Conservation (phyloP, 2,113 vertebrate genomes). For the Raja brachyura region DNA sequence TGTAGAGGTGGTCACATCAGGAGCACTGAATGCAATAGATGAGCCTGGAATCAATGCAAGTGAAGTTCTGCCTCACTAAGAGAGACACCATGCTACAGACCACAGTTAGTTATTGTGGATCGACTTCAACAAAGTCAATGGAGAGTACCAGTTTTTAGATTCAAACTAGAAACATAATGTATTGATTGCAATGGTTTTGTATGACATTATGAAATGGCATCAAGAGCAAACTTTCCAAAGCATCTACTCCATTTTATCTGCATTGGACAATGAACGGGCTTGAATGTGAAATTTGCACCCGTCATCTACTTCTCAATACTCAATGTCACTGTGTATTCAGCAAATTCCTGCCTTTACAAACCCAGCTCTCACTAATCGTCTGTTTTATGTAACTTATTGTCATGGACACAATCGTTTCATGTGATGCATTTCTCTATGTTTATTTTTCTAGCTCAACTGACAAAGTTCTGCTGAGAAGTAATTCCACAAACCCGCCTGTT, state of each 20-base stretch:
- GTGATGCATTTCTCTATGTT: neutral
- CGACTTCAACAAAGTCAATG: too few relatives aligned
- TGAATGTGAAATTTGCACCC: slow-evolving; percentile 56
- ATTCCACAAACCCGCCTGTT: slow-evolving; percentile 50
- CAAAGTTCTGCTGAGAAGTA: slow-evolving; percentile 14
- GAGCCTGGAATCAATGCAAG: too few relatives aligned
- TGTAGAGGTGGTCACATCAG: too few relatives aligned
- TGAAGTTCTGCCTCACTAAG: too few relatives aligned
- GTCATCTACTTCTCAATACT: slow-evolving; percentile 57
- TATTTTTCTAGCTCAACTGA: slow-evolving; percentile 41
- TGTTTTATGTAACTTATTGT: slow-evolving; percentile 38
- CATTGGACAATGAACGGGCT: slow-evolving; percentile 42
- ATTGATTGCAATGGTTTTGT: neutral
- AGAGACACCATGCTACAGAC: too few relatives aligned
- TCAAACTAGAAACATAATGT: neutral
- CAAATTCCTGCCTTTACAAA: slow-evolving; percentile 61
- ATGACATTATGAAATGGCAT: neutral
- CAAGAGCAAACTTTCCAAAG: neutral
- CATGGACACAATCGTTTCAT: slow-evolving; percentile 14
- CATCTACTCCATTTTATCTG: neutral
- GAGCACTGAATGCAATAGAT: too few relatives aligned
- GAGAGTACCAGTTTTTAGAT: too few relatives aligned
- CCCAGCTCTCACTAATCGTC: slow-evolving; percentile 51
- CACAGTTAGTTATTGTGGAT: too few relatives aligned
- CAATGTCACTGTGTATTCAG: slow-evolving; percentile 62